phyloP scores from a whole-genome alignment of 2,888 invertebrate genomes.

The Pyrochroa serraticornis region DNA sequence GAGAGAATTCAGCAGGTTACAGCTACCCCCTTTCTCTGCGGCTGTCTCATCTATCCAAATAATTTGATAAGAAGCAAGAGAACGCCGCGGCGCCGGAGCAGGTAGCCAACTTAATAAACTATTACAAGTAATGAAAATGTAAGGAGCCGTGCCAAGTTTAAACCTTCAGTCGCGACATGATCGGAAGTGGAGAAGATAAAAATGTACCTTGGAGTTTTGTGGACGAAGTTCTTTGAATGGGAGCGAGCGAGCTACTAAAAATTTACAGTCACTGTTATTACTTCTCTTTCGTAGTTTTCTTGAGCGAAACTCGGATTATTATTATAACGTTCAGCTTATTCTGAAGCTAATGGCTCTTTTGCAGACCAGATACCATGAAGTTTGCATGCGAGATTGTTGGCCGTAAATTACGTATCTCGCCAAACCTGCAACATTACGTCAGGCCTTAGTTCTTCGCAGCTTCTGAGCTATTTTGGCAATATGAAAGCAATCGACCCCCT shows the following conservation, averaged over 20 bases:
- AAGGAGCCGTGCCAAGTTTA: slow-evolving; percentile 25
- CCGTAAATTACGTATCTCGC: no score
- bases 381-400: slow-evolving; percentile 26
- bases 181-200: slow-evolving; percentile 24
- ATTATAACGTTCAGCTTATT: slow-evolving; percentile 21
- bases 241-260: slow-evolving; percentile 20
- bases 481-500: no score
- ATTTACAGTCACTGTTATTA: slow-evolving; percentile 28
- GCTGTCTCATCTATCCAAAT: no score
- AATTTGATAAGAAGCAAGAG: no score
- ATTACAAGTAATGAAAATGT: slow-evolving; percentile 12
- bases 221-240: slow-evolving; percentile 20
- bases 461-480: no score
- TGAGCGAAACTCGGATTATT: slow-evolving; percentile 23
- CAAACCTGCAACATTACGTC: no score
- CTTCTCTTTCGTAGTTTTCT: slow-evolving; percentile 24
- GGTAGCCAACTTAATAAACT: slow-evolving; percentile 29
- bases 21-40: no score
- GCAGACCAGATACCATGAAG: slow-evolving; percentile 31
- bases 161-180: slow-evolving; percentile 16
- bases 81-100: slow-evolving; percentile 3
- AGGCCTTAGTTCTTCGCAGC: no score
- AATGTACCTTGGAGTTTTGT: slow-evolving; percentile 20
- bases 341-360: slow-evolving; percentile 33
- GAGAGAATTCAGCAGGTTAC: no score